These are phyloP conservation scores for Drosophila quinaria DNA, from an alignment of 2,888 invertebrate genomes.

Conservation along the genomic window DNA sequence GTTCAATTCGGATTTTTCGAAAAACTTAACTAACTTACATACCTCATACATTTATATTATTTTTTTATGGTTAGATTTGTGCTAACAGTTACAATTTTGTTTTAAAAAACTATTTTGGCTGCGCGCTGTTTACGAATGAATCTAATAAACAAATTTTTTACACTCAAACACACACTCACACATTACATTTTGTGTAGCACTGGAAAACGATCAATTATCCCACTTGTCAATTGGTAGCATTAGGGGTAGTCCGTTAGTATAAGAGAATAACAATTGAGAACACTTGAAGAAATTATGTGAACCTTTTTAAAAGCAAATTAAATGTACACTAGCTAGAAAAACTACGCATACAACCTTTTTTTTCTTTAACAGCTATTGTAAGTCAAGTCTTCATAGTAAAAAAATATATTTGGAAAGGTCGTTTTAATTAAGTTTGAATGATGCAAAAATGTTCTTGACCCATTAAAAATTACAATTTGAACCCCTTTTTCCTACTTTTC, in stretches of 20 bases:
- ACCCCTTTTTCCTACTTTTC: too few species aligned
- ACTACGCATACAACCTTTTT: too few species aligned
- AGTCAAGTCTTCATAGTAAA: too few species aligned
- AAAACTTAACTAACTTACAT: constrained; percentile 35
- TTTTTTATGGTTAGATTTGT: constrained; percentile 51
- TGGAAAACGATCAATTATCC: constrained; percentile 32
- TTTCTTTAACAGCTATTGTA: too few species aligned
- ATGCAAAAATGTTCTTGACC: too few species aligned
- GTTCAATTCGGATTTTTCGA: constrained; percentile 25
- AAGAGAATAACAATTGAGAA: background rate
- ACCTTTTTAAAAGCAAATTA: background rate
- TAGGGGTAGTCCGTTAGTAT: constrained; percentile 8
- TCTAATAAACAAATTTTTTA: constrained; percentile 48
- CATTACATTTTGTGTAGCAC: constrained; percentile 22
- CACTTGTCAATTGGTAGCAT: constrained; percentile 3
- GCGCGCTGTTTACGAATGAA: constrained; percentile 49
- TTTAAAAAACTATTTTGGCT: constrained; percentile 59
- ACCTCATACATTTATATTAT: constrained; percentile 19
- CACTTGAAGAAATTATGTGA: background rate
- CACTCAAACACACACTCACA: constrained; percentile 30
- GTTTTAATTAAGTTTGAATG: too few species aligned
- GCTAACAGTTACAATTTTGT: constrained; percentile 51
- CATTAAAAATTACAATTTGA: too few species aligned
- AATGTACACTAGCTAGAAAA: too few species aligned
- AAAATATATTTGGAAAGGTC: too few species aligned